Base-by-base conservation (phyloP, 2,888 invertebrate genomes). In the Apamea monoglypha region DNA sequence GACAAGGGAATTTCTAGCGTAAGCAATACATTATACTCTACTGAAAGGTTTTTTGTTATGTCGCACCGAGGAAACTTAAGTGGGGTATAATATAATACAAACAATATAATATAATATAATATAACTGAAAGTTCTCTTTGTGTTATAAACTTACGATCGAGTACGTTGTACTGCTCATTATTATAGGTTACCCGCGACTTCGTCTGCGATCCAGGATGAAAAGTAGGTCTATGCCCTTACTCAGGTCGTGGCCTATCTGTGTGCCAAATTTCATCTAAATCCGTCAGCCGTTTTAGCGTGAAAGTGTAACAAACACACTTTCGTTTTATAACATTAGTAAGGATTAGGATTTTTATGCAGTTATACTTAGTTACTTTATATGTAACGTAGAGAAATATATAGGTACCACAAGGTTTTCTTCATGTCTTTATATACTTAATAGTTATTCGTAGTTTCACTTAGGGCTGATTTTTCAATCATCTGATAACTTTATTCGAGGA, bases 21-120 rank as follows among this genome's bases (percentile, higher is more conserved):
- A 16, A 85, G 47, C 47, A 73, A 68, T 68, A 68, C 4, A 44
- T 70, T 67, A 71, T 80, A 80, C 68, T 59, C 12, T 12, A 29
- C 84, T 78, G 56, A 81, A 63, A 70, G 69, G 69, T 74, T 69
- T 71, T 72, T n/a, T 71, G 53, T 61, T 78, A 56, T 80, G 67
- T 80, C 66, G 21, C 16, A 29, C 64, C 10, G 29, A 36, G 25
- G 29, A 70, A 47, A 83, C 59, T 80, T 66, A 16, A 36, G 8
- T 36, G 10, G 36, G 4, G 16, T 29, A 77, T 47, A 76, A 64
- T 76, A 59, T 67, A 40, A 59, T 5, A 76, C n/a, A 36, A 67
- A 36, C 6, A 44, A 29, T 47, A 32, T 40, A 66, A 40, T 40
- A 32, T 40, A 66, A 40, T 40, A 16, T 29, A 25, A 44, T 50